Conservation (phyloP, 2,113 vertebrate species). For the Danio rerio region DNA sequence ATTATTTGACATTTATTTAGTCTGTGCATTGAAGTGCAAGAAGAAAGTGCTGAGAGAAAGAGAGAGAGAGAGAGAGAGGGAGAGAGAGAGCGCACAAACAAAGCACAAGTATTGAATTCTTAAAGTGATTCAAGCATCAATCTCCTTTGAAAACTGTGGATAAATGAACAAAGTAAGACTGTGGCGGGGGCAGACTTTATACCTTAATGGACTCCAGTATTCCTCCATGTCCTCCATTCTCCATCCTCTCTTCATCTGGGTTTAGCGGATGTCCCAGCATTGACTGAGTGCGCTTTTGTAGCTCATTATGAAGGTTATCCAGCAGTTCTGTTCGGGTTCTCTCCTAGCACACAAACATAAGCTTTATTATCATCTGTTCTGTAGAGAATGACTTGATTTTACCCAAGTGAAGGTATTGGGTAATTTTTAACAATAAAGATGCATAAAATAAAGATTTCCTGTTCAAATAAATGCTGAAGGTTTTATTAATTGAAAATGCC, state of each 20-base stretch:
- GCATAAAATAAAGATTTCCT: not conserved
- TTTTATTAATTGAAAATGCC: not conserved
- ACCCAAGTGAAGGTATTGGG: too few relatives aligned
- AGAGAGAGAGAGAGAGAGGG: too few relatives aligned
- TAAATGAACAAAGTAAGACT: too few relatives aligned
- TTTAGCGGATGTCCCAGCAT: slow-evolving; percentile 85
- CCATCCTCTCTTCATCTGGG: slow-evolving; percentile 87
- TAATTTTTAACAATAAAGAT: not conserved
- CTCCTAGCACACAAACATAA: slow-evolving; percentile 74
- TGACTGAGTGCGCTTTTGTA: slow-evolving; percentile 86
- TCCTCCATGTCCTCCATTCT: slow-evolving; percentile 91
- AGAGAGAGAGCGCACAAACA: too few relatives aligned
- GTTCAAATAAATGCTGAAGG: not conserved
- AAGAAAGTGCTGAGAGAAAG: too few relatives aligned
- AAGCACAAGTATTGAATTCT: too few relatives aligned
- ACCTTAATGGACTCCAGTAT: slow-evolving; percentile 98
- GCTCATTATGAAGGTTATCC: slow-evolving; percentile 89
- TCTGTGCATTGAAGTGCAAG: too few relatives aligned
- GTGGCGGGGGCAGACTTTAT: slow-evolving; percentile 4
- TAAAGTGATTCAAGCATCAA: too few relatives aligned
- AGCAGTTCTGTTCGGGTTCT: slow-evolving; percentile 87
- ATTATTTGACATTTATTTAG: too few relatives aligned
- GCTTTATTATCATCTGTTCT: not conserved
- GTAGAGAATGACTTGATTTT: not conserved
- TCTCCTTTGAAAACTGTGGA: too few relatives aligned